Evolutionary conservation across 1,140 invertebrate species (phyloP), one percentile per base, ranked within the genome.

Genomic region (Bactericera cockerelli): DNA sequence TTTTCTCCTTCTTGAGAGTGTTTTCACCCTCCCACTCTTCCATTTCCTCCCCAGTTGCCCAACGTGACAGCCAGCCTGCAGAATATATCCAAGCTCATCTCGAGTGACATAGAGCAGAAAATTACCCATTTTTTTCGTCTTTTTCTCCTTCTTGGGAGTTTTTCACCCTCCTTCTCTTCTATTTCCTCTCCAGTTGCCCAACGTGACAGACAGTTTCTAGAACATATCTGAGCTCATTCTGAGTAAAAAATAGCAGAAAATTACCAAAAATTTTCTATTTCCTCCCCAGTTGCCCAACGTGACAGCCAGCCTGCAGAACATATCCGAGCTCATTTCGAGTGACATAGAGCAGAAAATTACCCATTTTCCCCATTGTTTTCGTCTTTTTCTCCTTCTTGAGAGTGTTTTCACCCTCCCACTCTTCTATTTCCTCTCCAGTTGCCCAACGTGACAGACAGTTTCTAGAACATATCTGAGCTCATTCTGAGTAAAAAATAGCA

Each of bases 231-330:
- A 70, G 16, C 67, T 84, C 56, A 75, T n/a, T n/a, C n/a, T n/a
- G n/a, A n/a, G n/a, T n/a, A n/a, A n/a, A n/a, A n/a, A n/a, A n/a
- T n/a, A n/a, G n/a, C n/a, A n/a, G n/a, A n/a, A n/a, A n/a, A n/a
- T n/a, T n/a, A n/a, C n/a, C n/a, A n/a, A n/a, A n/a, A n/a, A 4
- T 56, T 38, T 60, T 58, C 1, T 60, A 11, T 58, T 60, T 49
- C 19, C 42, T 65, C 57, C 69, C n/a, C 69, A 88, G 84, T 74
- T 88, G 55, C 86, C 86, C 11, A 79, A 87, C 69, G 80, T 87
- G 26, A 78, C 78, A 16, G 71, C 75, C 38, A 77, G 80, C 53
- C 73, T 87, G 58, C 70, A 75, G 39, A 80, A 81, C 62, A 78
- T 87, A 59, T 76, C 80, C 1, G 67, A 70, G 16, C 67, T 84